Evolutionary conservation across 1,140 invertebrate genomes (phyloP).

Genomic region (Drosophila kepulauana): DNA sequence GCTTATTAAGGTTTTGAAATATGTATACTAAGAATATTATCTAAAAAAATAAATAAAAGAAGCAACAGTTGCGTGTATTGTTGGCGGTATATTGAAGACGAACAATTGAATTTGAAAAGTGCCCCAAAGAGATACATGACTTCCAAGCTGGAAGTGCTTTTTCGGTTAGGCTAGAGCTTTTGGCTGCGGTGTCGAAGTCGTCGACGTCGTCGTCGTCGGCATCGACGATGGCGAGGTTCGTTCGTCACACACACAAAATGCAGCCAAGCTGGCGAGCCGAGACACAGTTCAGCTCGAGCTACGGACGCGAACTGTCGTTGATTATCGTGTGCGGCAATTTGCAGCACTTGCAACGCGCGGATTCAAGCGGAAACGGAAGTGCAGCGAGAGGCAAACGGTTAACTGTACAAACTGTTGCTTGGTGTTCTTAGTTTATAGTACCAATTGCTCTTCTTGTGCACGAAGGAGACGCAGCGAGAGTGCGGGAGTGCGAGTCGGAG

Average conservation of each 20-base stretch:
- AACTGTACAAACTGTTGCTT: constrained; percentile 75
- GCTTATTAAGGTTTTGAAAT: too few species aligned
- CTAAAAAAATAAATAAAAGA: too few species aligned
- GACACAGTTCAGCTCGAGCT: constrained; percentile 75
- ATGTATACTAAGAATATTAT: too few species aligned
- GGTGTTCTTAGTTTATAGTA: constrained; percentile 17
- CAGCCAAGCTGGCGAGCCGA: constrained; percentile 27
- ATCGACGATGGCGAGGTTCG: not conserved
- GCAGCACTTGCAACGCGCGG: constrained; percentile 48
- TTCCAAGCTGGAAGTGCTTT: constrained; percentile 52
- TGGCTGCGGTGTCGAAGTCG: not conserved
- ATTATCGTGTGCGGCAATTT: constrained; percentile 36
- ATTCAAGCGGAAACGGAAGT: constrained; percentile 74
- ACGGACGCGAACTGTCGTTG: constrained; percentile 63
- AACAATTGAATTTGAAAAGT: constrained; percentile 6
- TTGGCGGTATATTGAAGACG: not conserved
- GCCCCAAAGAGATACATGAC: not conserved
- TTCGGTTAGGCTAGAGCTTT: constrained; percentile 36
- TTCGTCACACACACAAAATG: constrained; percentile 39
- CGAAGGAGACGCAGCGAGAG: not conserved
- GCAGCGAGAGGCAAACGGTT: constrained; percentile 39
- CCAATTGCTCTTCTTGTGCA: constrained; percentile 1
- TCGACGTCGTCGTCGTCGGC: not conserved
- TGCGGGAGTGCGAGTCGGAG: not conserved
- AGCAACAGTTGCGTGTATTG: not conserved